Percentiles rank a stretch among this genome's conserved stretches.
These are phyloP conservation scores for Lutjanus erythropterus DNA, from an alignment of 2,113 vertebrate genomes.

Conservation along the genomic window DNA sequence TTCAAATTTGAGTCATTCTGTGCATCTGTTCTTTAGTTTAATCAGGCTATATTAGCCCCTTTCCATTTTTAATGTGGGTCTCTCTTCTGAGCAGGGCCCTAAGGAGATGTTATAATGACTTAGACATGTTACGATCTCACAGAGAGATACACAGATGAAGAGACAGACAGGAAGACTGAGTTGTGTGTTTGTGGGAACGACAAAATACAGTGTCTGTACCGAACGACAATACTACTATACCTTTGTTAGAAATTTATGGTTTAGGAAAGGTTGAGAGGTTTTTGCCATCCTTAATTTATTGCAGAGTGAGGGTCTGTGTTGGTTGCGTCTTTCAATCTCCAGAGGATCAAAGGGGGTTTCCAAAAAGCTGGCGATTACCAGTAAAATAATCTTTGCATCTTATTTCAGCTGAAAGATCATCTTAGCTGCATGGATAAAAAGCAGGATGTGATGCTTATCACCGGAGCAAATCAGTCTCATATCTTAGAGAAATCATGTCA, in stretches of 20 bases:
- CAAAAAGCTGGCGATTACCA: conserved; percentile 27
- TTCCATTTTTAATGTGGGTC: not conserved
- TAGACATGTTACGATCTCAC: not conserved
- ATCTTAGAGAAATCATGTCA: not conserved
- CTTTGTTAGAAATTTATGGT: no score
- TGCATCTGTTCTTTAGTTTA: not conserved
- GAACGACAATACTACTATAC: no score
- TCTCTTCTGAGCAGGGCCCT: conserved; percentile 1
- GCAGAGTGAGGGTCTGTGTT: not conserved
- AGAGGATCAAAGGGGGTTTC: conserved; percentile 17
- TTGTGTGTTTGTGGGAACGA: no score
- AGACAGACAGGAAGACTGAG: not conserved
- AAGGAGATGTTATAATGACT: not conserved
- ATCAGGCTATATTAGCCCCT: not conserved
- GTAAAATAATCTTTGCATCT: conserved; percentile 37
- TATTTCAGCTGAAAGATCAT: not conserved
- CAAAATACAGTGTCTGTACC: not conserved
- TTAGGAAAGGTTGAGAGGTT: not conserved
- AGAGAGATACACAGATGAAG: not conserved
- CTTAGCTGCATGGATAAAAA: conserved; percentile 9
- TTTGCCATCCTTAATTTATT: not conserved
- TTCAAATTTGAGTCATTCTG: not conserved
- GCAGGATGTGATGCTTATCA: not conserved
- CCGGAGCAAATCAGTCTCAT: not conserved
- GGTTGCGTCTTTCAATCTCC: not conserved